Base-by-base conservation (phyloP, 2,797 vertebrate species). In the Cynopterus sphinx region DNA sequence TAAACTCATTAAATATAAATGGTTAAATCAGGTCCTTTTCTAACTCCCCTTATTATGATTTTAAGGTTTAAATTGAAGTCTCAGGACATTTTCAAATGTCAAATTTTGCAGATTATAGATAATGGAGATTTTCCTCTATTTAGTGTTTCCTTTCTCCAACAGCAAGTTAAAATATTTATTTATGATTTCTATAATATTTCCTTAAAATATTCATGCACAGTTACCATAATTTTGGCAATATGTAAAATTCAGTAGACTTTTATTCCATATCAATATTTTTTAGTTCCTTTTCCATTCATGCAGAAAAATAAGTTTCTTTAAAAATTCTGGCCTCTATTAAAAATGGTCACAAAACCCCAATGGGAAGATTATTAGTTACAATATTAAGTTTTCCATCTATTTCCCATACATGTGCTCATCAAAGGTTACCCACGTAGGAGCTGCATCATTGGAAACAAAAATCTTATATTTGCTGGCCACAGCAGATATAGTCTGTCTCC, bases 251-350 rank as follows among this genome's bases (percentile, higher is more conserved):
- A 90, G 17, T 31, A 87, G 33, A 77, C 75, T 85, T 91, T 93
- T 87, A 78, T 92, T 92, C 49, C 8, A 2, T 90, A 61, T 82
- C 43, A 87, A 13, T 78, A 43, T 46, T 74, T 4, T 77, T 67
- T 51, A 94, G 43, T 43, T 74, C 43, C 46, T 39, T 51, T 93
- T 63, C n/a, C 9, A 51, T 91, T 90, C 91, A 91, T 90, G 10
- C 36, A 87, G 57, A 26, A 93, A 89, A 95, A 70, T 59, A 6
- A n/a, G 31, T 89, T 94, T 87, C 53, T 93, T 96, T 81, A 79
- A 88, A 90, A 90, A 81, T 85, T 67, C 26, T 90, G 43, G 9
- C 43, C 11, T 87, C 55, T 79, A 21, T 75, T 78, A 90, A 92
- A 96, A 85, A 17, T 92, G 36, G 28, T 78, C 73, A 77, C 49